Base-by-base conservation (phyloP, 2,888 invertebrate species). In the Synanthedon andrenaeformis region DNA sequence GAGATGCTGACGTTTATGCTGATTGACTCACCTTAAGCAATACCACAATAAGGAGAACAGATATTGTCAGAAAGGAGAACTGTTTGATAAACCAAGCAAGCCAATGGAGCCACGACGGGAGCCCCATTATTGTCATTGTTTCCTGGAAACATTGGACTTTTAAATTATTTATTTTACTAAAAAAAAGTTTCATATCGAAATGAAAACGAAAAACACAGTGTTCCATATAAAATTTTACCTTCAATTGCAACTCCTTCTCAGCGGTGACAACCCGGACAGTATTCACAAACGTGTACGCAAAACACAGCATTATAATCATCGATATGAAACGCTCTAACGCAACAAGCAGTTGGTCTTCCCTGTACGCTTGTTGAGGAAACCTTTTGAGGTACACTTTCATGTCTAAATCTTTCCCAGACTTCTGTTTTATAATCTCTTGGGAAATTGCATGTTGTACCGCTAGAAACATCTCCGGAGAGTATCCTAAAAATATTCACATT, bases 91-190 rank as follows among this genome's bases (percentile, higher is more conserved):
- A 96, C 95, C 96, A 96, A 4, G 95, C 94, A 5, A 91, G 68
- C 96, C 96, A 96, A 67, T 96, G 93, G 57, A 96, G 79, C 92
- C 94, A 95, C 54, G 92, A 92, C 52, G 91, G 90, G 51, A 97
- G 82, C 2, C 97, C 97, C 93, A 96, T 96, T 86, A 97, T 94
- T 77, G 94, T 95, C 95, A 96, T 94, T 10, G 95, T 92, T 89
- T 96, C 96, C 93, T 96, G 83, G 23, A 52, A 61, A 73, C 66
- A 35, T 35, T 35, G 35, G 6, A 10, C 35, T 35, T 35, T 35
- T 35, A 10, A 35, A 8, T 8, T 28, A 28, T 28, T 35, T 35
- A 2, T 35, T 35, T 35, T 35, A 10, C 35, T 35, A 35, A 35
- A 23, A 5, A 35, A 35, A 35, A 8, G 28, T 35, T 35, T 35